These are phyloP conservation scores for Chrysaora quinquecirrha DNA, from an alignment of 30 jellyfish, hydroid and myxozoan species.

Conservation along the genomic window DNA sequence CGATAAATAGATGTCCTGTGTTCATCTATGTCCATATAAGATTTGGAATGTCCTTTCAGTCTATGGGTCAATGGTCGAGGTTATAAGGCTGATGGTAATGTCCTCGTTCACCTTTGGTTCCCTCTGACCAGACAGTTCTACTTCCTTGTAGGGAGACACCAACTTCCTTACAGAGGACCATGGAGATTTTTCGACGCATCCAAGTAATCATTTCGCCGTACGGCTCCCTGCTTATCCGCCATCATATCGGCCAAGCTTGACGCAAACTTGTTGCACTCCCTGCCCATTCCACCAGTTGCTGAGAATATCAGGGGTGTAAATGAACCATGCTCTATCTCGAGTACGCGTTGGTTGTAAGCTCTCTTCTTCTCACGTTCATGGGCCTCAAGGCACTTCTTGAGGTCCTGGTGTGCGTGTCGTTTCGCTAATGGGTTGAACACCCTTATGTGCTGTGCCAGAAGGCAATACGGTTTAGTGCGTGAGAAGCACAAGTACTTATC, in stretches of 20 bases:
- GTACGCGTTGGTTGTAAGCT: constrained; percentile 11
- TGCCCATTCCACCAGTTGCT: constrained; percentile 39
- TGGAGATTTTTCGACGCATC: constrained; percentile 9
- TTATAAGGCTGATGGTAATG: too few species aligned
- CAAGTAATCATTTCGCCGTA: constrained; percentile 10
- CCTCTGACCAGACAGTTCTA: constrained; percentile 15
- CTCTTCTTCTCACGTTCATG: constrained; percentile 25
- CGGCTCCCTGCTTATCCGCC: constrained; percentile 19
- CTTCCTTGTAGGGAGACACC: constrained; percentile 23
- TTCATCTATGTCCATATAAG: too few species aligned
- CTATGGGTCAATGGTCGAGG: too few species aligned
- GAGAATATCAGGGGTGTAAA: constrained; percentile 12
- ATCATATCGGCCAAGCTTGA: constrained; percentile 19
- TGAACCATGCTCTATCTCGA: constrained; percentile 1
- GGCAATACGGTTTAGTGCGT: too few species aligned
- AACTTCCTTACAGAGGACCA: neutral
- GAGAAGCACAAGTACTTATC: too few species aligned
- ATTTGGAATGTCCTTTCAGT: too few species aligned
- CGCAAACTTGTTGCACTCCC: constrained; percentile 21
- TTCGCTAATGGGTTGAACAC: constrained; percentile 52
- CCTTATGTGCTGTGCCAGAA: too few species aligned
- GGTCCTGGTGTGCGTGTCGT: constrained; percentile 27
- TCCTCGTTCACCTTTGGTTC: constrained; percentile 9
- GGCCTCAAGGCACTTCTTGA: constrained; percentile 19
- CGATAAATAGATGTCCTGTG: too few species aligned